Conservation (phyloP, 2,113 vertebrate genomes). For the Cebus imitator region DNA sequence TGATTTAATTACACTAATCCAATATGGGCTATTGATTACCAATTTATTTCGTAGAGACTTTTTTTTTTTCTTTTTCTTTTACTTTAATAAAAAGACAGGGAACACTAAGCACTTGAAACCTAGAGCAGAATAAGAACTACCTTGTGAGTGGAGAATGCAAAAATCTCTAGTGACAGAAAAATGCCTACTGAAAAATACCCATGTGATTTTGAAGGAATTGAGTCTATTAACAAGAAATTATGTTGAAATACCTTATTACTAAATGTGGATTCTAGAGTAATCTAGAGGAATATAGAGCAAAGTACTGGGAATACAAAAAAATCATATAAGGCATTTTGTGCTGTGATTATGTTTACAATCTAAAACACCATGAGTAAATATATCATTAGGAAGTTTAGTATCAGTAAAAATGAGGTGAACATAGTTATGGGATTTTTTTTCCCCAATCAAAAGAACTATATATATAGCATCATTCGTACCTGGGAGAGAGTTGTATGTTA, state of each 20-base stretch:
- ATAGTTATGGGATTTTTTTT: too few species aligned
- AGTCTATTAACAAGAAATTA: background rate
- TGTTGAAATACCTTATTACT: background rate
- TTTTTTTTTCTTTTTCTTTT: background rate
- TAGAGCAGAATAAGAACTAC: background rate
- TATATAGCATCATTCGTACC: background rate
- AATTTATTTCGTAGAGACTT: background rate
- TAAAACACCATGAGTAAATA: background rate
- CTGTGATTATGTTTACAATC: background rate
- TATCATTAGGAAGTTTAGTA: background rate
- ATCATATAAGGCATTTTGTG: background rate
- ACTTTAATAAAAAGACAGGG: background rate
- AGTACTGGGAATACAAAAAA: background rate
- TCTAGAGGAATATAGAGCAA: background rate
- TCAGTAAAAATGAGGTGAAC: background rate
- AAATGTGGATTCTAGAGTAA: background rate
- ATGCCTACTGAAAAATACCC: background rate
- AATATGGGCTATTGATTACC: background rate
- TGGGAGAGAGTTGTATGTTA: background rate
- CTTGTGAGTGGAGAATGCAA: background rate
- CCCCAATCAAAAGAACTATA: background rate
- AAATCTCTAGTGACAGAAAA: background rate
- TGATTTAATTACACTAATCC: constrained; percentile 23
- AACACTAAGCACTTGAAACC: background rate
- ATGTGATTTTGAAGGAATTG: background rate